Evolutionary conservation across 2,797 vertebrate species (phyloP).

Genomic region (Varecia variegata): DNA sequence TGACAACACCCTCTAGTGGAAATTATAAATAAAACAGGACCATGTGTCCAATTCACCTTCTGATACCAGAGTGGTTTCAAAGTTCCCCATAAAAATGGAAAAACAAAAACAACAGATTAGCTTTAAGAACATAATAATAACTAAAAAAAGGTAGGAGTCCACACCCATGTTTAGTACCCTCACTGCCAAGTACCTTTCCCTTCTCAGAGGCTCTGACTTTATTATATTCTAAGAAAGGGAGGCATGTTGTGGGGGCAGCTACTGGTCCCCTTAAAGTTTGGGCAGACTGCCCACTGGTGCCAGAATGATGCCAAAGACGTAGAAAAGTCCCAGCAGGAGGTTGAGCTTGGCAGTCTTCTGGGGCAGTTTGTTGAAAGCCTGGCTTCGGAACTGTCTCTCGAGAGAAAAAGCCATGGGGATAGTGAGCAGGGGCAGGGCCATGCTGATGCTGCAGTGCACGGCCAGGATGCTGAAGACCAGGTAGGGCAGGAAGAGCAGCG

Average conservation of each 20-base stretch:
- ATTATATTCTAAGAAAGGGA: neutral
- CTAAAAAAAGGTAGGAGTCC: neutral
- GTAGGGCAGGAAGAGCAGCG: slow-evolving; percentile 96
- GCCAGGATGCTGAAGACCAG: slow-evolving; percentile 95
- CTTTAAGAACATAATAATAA: neutral
- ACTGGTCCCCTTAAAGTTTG: slow-evolving; percentile 79
- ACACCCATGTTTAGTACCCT: neutral
- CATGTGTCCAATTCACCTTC: neutral
- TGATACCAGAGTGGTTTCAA: neutral
- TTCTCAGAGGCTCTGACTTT: neutral
- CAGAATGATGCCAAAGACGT: slow-evolving; percentile 94
- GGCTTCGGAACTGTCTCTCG: slow-evolving; percentile 95
- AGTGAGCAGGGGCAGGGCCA: slow-evolving; percentile 96
- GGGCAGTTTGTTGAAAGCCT: slow-evolving; percentile 93
- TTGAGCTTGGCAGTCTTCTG: slow-evolving; percentile 98
- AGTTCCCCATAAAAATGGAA: neutral
- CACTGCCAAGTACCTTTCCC: neutral
- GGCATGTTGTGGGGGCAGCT: fast-evolving
- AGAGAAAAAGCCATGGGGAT: slow-evolving; percentile 96
- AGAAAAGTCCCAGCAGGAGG: slow-evolving; percentile 96
- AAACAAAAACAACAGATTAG: neutral
- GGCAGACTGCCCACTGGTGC: slow-evolving; percentile 93
- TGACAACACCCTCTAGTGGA: slow-evolving; percentile 71
- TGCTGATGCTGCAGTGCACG: slow-evolving; percentile 95
- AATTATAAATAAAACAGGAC: slow-evolving; percentile 39